phyloP scores from a whole-genome alignment of 2,797 vertebrate genomes.

The Enteromius thamalakanensis region DNA sequence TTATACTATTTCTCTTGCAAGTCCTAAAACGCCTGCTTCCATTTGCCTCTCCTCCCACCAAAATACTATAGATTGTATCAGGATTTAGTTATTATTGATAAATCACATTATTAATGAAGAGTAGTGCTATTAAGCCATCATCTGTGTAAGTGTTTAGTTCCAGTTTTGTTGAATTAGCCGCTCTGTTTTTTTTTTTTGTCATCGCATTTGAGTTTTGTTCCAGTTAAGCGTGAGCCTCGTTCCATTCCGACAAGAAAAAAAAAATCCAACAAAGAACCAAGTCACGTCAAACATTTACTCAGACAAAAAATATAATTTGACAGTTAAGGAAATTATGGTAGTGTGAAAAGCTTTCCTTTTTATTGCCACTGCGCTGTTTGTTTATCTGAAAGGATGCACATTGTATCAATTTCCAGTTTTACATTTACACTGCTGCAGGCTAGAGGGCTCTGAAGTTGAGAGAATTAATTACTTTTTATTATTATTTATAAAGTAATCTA shows the following conservation, averaged over 20 bases:
- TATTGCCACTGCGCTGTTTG: conserved; percentile 75
- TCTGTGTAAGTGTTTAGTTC: conserved; percentile 52
- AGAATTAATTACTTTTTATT: conserved; percentile 99
- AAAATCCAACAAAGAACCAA: conserved; percentile 70
- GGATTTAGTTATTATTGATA: conserved; percentile 8
- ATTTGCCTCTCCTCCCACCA: background rate
- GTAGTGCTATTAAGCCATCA: conserved; percentile 38
- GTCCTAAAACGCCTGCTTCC: background rate
- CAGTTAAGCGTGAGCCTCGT: conserved; percentile 53
- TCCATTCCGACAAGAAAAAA: conserved; percentile 42
- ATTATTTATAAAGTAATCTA: conserved; percentile 94
- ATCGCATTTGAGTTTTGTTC: conserved; percentile 59
- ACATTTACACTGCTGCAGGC: conserved; percentile 85
- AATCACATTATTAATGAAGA: conserved; percentile 35
- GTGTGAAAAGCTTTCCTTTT: conserved; percentile 77
- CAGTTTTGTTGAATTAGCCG: conserved; percentile 55
- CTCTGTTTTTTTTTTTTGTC: conserved; percentile 28
- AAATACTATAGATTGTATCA: background rate
- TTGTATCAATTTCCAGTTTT: conserved; percentile 89
- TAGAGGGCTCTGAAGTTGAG: conserved; percentile 92
- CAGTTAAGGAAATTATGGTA: conserved; percentile 78
- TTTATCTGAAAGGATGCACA: conserved; percentile 99
- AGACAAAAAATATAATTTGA: conserved; percentile 78
- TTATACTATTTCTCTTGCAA: background rate
- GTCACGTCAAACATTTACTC: conserved; percentile 73